Evolutionary conservation across 2,113 vertebrate genomes (phyloP), one percentile per base, ranked within the genome.

Genomic region (Bos javanicus): DNA sequence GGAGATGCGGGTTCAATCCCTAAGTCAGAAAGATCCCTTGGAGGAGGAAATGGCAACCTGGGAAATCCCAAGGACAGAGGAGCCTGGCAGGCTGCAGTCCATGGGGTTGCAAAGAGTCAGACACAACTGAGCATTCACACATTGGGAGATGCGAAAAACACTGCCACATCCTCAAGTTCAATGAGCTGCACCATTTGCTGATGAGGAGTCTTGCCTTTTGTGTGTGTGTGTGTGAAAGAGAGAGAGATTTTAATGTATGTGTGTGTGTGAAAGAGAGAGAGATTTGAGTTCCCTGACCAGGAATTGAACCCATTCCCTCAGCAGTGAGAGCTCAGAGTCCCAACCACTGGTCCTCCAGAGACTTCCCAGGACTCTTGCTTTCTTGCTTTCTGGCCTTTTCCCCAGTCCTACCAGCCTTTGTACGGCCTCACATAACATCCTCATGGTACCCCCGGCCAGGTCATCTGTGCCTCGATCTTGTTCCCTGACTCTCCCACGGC

Each of bases 71-170:
- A 23, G 67, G 67, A 23, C 67, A 43, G 71, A 74, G 71, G 36
- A 43, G 71, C 36, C 71, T 26, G 71, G 36, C 12, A 43, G 36
- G 71, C 71, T 26, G 23, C 28, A 76, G 36, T 26, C 23, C 23
- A 7, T 14, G 71, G 71, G 21, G 12, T 43, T n/a, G n/a, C 71
- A 76, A 12, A 23, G 36, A 23, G 71, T 25, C 71, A 39, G 36
- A 74, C 36, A 43, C 21, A 14, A 7, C 6, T 76, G 71, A 43
- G 23, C 71, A 26, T 0, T 25, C 36, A 43, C 71, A 14, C 71
- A 7, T 0, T 6, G 67, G n/a, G n/a, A 39, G n/a, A 23, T 1
- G 5, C 5, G 10, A 23, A n/a, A 71, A 21, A 67, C 46, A 8
- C 62, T 16, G 52, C 21, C 1, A 1, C 39, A 3, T 23, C 57